Evolutionary conservation across 2,113 vertebrate species (phyloP), one percentile per base, ranked within the genome.

Genomic region (Delphinapterus leucas): DNA sequence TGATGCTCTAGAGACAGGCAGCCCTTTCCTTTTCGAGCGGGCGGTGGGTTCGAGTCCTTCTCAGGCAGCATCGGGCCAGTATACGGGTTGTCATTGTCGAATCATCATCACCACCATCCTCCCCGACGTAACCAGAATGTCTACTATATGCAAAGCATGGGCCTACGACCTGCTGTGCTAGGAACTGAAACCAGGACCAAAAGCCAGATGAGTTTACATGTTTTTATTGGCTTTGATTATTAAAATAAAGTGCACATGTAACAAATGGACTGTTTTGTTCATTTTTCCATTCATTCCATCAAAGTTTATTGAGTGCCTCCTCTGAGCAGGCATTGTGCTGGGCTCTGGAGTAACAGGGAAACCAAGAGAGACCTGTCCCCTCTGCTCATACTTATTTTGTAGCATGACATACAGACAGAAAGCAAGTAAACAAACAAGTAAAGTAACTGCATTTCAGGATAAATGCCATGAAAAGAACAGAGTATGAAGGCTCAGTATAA

Each of bases 121-220:
- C 33, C 36, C 58, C 6, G 4, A 15, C 0, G 6, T 58, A 33
- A 55, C 47, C 36, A 1, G 18, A 31, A 7, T 6, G 58, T 47
- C 55, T 38, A 1, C n/a, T 53, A 0, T 2, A n/a, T 47, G 12
- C 23, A 58, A 44, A n/a, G 33, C 44, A 0, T 5, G 15, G 9
- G 18, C 7, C 61, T 41, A 1, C 81, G 33, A 14, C 23, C 58
- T 17, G 1, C 88, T 33, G 2, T 49, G n/a, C 20, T 15, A 17
- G 82, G 81, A 81, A 33, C 18, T 2, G 4, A 89, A 82, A 47
- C 44, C 63, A 58, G 76, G 58, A 53, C 74, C 49, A 1, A 14
- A 36, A 86, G n/a, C 80, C 84, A 84, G 47, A 65, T 36, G 80
- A 77, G 25, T 53, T 83, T 55, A 23, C 8, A 1, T 44, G 18